These are phyloP conservation scores for Entosphenus tridentatus DNA, from an alignment of 2,113 vertebrate species.

Conservation along the genomic window DNA sequence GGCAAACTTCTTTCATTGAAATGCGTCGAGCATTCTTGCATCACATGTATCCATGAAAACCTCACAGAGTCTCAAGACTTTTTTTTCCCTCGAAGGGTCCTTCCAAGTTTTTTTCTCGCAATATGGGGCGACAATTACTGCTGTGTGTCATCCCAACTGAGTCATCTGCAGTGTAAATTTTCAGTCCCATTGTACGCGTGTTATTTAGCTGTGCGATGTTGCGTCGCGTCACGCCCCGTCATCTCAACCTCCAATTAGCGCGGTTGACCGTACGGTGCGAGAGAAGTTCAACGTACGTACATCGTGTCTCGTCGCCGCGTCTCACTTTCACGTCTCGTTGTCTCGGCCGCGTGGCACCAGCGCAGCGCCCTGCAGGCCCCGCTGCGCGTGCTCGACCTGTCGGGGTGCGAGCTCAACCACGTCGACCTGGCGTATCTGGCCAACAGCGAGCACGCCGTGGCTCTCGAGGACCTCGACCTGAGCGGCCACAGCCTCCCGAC, in stretches of 20 bases:
- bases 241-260: not conserved
- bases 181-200: not conserved
- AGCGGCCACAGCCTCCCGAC: conserved; percentile 45
- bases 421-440: conserved; percentile 65
- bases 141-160: no score
- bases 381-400: conserved; percentile 45
- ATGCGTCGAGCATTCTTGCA: no score
- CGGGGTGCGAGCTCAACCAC: conserved; percentile 46
- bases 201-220: not conserved
- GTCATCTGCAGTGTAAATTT: no score
- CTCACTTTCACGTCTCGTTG: not conserved
- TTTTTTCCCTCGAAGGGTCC: no score
- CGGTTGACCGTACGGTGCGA: not conserved
- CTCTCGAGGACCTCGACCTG: conserved; percentile 47
- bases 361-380: conserved; percentile 50
- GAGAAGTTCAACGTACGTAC: not conserved
- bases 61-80: no score
- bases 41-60: no score
- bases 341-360: no score
- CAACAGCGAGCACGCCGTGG: conserved; percentile 43
- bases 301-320: conserved; percentile 11
- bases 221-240: not conserved
- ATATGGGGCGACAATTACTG: no score
- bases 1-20: no score
- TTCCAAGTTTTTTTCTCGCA: no score